Evolutionary conservation across 2,113 vertebrate genomes (phyloP).

Genomic region (Anthoscopus minutus): DNA sequence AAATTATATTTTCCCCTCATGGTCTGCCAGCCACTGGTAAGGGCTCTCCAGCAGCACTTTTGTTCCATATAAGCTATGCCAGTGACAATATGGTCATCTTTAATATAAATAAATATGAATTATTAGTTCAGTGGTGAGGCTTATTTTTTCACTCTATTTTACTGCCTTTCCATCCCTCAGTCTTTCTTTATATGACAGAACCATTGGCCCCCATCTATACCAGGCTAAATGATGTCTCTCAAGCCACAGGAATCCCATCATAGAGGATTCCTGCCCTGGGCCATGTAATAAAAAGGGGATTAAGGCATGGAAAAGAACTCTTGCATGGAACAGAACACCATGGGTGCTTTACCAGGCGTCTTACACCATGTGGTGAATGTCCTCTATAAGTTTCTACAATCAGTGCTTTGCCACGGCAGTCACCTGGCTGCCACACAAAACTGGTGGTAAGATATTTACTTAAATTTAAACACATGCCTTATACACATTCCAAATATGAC

Average conservation of each 20-base stretch:
- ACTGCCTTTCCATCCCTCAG: not conserved
- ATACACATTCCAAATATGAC: not conserved
- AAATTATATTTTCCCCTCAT: not conserved
- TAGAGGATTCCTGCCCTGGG: not conserved
- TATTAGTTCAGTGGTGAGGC: not conserved
- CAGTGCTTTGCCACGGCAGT: not conserved
- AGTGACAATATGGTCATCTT: not conserved
- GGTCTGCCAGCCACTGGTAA: not conserved
- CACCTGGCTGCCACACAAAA: not conserved
- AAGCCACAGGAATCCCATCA: not conserved
- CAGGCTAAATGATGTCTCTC: not conserved
- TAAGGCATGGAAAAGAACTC: not conserved
- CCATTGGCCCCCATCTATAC: accelerated
- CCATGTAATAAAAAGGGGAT: not conserved
- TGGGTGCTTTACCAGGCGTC: not conserved
- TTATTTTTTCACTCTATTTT: not conserved
- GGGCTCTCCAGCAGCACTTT: not conserved
- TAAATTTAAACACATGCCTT: too few relatives aligned
- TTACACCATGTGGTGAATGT: not conserved
- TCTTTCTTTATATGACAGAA: accelerated
- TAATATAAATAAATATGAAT: not conserved
- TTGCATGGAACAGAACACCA: accelerated
- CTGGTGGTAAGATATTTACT: not conserved
- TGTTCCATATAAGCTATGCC: not conserved
- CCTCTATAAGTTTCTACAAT: not conserved